Percentiles rank a stretch among this genome's conserved stretches.
These are phyloP conservation scores for Ciconia maguari DNA, from an alignment of 2,113 vertebrate genomes.

Conservation along the genomic window DNA sequence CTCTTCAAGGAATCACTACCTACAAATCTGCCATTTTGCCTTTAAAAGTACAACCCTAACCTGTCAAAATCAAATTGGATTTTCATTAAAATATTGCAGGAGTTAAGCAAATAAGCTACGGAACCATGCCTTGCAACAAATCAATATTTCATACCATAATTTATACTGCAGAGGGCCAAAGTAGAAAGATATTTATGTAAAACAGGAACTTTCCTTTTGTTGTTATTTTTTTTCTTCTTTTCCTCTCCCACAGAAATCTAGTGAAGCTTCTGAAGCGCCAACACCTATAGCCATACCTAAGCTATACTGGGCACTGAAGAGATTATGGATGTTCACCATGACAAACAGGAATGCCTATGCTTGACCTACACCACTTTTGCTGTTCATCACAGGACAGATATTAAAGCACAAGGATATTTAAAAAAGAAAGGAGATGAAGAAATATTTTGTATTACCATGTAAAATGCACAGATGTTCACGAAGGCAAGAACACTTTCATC, in stretches of 20 bases:
- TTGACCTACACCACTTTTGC: background rate
- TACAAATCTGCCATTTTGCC: constrained; percentile 29
- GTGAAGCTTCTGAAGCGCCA: background rate
- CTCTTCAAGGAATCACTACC: constrained; percentile 6
- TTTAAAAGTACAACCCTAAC: constrained; percentile 15
- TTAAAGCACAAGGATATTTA: background rate
- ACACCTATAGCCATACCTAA: background rate
- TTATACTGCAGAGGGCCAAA: background rate
- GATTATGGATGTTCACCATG: background rate
- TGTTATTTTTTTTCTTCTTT: background rate
- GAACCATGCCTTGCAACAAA: background rate
- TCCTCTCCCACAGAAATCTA: background rate
- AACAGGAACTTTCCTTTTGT: background rate
- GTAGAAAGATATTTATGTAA: background rate
- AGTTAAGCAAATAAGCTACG: background rate
- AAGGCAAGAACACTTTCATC: background rate
- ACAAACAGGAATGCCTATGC: background rate
- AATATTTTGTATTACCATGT: background rate
- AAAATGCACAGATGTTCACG: background rate
- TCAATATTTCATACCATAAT: background rate
- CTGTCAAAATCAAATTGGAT: constrained; percentile 27
- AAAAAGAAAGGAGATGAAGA: background rate
- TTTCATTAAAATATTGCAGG: constrained; percentile 18
- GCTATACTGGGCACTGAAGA: background rate
- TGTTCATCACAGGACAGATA: background rate